Evolutionary conservation across 2,888 invertebrate genomes (phyloP).

Genomic region (Drosophila peninsularis): DNA sequence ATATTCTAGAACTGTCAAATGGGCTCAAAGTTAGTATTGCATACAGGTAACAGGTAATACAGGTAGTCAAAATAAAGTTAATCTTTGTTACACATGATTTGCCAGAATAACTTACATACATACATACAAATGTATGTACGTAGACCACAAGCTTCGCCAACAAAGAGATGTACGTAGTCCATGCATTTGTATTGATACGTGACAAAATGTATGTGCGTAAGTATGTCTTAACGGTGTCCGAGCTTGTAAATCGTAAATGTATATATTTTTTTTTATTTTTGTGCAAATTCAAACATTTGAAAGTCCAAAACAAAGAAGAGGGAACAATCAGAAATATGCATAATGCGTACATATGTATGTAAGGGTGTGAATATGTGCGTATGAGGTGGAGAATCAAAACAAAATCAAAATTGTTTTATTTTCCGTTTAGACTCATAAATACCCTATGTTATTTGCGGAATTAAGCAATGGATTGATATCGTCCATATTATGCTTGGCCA

Average conservation of each 20-base stretch:
- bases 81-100: slow-evolving; percentile 1
- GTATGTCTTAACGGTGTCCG: background rate
- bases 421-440: slow-evolving; percentile 31
- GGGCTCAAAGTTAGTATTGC: too few relatives aligned
- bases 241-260: background rate
- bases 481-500: background rate
- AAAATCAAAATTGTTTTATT: background rate
- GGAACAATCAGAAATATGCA: slow-evolving; percentile 8
- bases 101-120: background rate
- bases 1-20: too few relatives aligned
- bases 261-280: background rate
- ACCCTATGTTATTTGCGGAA: slow-evolving; percentile 14
- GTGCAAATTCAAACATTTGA: slow-evolving; percentile 12
- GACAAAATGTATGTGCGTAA: background rate
- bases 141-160: too few relatives aligned
- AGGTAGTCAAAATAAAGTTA: too few relatives aligned
- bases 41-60: too few relatives aligned
- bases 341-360: background rate
- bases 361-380: slow-evolving; percentile 4
- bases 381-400: slow-evolving; percentile 6
- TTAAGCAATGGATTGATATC: background rate
- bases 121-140: background rate
- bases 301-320: slow-evolving; percentile 26
- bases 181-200: background rate
- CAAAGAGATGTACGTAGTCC: background rate